phyloP scores from a whole-genome alignment of 92 coral and sea anemone genomes.

The Muricea muricata region DNA sequence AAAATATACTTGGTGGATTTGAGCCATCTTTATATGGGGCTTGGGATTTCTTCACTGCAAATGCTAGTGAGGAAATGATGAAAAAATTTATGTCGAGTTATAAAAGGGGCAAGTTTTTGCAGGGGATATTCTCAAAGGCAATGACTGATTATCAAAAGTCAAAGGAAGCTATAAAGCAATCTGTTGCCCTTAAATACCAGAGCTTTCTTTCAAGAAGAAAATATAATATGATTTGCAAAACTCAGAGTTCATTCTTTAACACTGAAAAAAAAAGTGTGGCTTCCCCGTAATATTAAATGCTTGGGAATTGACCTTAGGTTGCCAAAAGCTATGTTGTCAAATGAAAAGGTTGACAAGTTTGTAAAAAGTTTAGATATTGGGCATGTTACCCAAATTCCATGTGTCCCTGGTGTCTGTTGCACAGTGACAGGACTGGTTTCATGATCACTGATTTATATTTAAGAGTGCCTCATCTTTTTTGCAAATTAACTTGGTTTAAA shows the following conservation, averaged over 20 bases:
- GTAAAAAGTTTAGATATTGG: constrained; percentile 65
- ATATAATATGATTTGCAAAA: constrained; percentile 59
- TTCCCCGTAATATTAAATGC: constrained; percentile 63
- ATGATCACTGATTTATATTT: constrained; percentile 54
- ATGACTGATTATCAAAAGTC: constrained; percentile 44
- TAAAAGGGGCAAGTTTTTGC: constrained; percentile 67
- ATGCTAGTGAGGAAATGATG: constrained; percentile 48
- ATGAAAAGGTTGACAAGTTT: constrained; percentile 43
- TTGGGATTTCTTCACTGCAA: constrained; percentile 69
- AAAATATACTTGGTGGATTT: constrained; percentile 58
- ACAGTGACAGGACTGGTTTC: constrained; percentile 53
- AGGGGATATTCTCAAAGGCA: constrained; percentile 75
- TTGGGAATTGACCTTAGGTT: constrained; percentile 44
- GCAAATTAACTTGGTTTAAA: constrained; percentile 55
- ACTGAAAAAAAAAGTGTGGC: constrained; percentile 58
- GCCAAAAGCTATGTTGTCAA: too few species aligned
- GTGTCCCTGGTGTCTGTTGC: constrained; percentile 54
- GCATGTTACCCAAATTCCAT: constrained; percentile 49
- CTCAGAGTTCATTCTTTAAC: constrained; percentile 58
- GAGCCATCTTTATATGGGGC: constrained; percentile 72
- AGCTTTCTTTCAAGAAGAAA: constrained; percentile 54
- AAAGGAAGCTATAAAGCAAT: constrained; percentile 44
- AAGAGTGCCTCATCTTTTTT: constrained; percentile 38
- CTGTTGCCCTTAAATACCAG: constrained; percentile 65
- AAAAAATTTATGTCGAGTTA: constrained; percentile 63